phyloP scores from a whole-genome alignment of 2,797 vertebrate species.

The Gymnothorax reevesii region DNA sequence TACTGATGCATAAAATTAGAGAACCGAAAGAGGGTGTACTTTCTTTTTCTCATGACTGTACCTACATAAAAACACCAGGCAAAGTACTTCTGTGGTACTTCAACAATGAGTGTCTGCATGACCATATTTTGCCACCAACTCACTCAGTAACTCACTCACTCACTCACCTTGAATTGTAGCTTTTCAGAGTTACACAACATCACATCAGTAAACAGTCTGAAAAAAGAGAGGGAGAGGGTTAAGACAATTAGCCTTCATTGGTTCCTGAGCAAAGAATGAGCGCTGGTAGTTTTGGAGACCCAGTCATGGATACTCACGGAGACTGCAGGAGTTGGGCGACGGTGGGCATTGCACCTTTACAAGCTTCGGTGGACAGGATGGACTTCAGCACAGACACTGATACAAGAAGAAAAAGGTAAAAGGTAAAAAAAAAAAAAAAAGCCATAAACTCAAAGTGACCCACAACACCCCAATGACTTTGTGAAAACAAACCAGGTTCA shows the following conservation, averaged over 20 bases:
- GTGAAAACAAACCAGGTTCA: background rate
- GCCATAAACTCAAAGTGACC: background rate
- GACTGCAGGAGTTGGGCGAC: conserved; percentile 87
- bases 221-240: conserved; percentile 15
- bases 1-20: no score
- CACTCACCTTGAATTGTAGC: conserved; percentile 88
- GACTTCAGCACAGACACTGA: conserved; percentile 91
- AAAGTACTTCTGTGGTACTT: no score
- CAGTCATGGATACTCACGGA: conserved; percentile 76
- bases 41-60: no score
- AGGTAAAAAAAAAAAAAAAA: background rate
- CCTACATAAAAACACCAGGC: no score
- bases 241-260: background rate
- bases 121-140: background rate
- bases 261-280: conserved; percentile 20
- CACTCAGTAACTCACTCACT: background rate
- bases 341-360: conserved; percentile 90
- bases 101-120: no score
- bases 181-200: conserved; percentile 85
- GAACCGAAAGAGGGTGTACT: no score
- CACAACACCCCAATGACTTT: background rate
- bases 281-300: no score
- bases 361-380: conserved; percentile 90
- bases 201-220: conserved; percentile 89
- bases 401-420: conserved; percentile 27